Percentiles rank a stretch among this genome's conserved stretches.
These are phyloP conservation scores for Plemyria rubiginata DNA, from an alignment of 2,888 invertebrate genomes.

Conservation along the genomic window DNA sequence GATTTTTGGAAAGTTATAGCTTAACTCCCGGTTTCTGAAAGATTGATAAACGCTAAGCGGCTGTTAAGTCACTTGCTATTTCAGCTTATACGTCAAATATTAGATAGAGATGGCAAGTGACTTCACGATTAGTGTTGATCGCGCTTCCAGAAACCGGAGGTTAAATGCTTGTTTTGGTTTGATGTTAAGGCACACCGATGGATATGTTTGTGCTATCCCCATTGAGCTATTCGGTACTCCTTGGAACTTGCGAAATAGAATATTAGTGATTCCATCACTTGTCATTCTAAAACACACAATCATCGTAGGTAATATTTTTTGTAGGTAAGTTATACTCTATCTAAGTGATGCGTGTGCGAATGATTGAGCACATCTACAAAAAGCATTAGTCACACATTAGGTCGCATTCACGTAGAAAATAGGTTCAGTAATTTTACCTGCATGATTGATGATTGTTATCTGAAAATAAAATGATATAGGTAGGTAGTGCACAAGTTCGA, in stretches of 20 bases:
- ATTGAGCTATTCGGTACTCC: not conserved
- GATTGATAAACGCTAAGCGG: too few species aligned
- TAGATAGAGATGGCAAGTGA: too few species aligned
- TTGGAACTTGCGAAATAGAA: slow-evolving; percentile 5
- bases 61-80: too few species aligned
- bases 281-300: slow-evolving; percentile 7
- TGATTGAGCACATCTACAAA: slow-evolving; percentile 15
- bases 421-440: not conserved
- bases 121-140: too few species aligned
- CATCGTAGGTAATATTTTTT: slow-evolving; percentile 18
- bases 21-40: too few species aligned
- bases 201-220: not conserved
- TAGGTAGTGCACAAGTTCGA: too few species aligned
- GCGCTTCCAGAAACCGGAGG: too few species aligned
- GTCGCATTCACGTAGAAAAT: slow-evolving; percentile 4
- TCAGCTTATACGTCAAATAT: too few species aligned
- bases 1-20: too few species aligned
- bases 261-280: slow-evolving; percentile 4
- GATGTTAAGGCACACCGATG: not conserved
- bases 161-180: not conserved
- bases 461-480: too few species aligned
- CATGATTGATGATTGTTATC: too few species aligned
- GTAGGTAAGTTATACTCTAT: slow-evolving; percentile 4
- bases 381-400: slow-evolving; percentile 1
- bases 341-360: slow-evolving; percentile 5